Conservation (phyloP, 2,888 invertebrate species). For the Leptarthrus brevirostris region DNA sequence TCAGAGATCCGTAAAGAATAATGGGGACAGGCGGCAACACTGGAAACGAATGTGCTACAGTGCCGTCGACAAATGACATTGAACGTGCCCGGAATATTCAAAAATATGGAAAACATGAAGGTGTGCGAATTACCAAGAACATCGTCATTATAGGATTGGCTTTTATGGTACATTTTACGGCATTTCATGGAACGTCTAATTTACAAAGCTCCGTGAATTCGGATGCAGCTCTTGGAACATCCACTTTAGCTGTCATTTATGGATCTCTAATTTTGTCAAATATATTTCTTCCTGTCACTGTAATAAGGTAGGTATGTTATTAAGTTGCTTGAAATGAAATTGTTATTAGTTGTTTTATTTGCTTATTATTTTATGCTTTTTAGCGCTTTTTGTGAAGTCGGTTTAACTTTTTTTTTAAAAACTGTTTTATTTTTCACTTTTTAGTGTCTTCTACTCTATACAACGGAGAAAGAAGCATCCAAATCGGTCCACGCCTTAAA, state of each 20-base stretch:
- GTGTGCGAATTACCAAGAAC: conserved; percentile 85
- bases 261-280: conserved; percentile 89
- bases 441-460: no score
- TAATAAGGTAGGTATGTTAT: conserved; percentile 80
- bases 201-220: conserved; percentile 87
- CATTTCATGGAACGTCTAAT: conserved; percentile 87
- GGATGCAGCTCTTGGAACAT: conserved; percentile 84
- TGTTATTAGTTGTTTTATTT: neutral
- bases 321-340: neutral
- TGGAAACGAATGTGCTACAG: conserved; percentile 13
- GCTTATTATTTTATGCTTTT: no score
- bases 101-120: conserved; percentile 72
- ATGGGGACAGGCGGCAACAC: conserved; percentile 2
- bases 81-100: conserved; percentile 13
- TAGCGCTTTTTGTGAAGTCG: no score
- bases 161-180: conserved; percentile 93
- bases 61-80: neutral
- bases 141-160: conserved; percentile 86
- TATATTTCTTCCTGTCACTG: conserved; percentile 85
- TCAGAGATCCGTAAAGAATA: neutral
- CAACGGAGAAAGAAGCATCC: no score
- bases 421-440: no score
- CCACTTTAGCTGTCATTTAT: conserved; percentile 87
- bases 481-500: no score
- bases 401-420: no score